Conservation (phyloP, 2,797 vertebrate genomes). For the Atherinosoma microstoma region DNA sequence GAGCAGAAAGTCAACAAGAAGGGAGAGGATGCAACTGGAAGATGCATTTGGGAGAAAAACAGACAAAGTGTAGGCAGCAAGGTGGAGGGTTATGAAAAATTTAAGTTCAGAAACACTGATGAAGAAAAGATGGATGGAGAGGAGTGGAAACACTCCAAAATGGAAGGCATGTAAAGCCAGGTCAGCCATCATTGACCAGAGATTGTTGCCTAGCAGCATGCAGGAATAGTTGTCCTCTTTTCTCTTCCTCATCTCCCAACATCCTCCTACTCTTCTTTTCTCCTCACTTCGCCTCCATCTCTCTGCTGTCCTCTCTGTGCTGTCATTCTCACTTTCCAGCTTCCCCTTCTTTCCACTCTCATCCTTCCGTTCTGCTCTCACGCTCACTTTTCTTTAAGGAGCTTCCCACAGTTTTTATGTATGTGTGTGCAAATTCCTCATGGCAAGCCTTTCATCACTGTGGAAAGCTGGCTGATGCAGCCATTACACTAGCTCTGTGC, state of each 20-base stretch:
- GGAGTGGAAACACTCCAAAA: conserved; percentile 42
- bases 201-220: conserved; percentile 70
- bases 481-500: conserved; percentile 66
- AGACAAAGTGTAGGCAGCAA: conserved; percentile 20
- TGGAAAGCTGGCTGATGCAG: conserved; percentile 72
- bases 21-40: conserved; percentile 4
- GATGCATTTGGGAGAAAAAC: conserved; percentile 15
- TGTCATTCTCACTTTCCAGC: conserved; percentile 14
- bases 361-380: conserved; percentile 21
- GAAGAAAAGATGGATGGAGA: conserved; percentile 12
- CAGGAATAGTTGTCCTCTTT: conserved; percentile 29
- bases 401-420: conserved; percentile 26
- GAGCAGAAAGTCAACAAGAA: conserved; percentile 15
- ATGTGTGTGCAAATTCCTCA: conserved; percentile 43
- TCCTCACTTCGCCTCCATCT: conserved; percentile 17
- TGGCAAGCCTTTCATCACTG: conserved; percentile 65
- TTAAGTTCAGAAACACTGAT: conserved; percentile 27
- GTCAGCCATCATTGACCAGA: conserved; percentile 64
- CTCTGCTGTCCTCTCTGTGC: neutral
- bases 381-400: conserved; percentile 27
- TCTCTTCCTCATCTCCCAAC: conserved; percentile 21
- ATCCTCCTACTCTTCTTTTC: conserved; percentile 31
- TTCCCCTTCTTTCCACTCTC: conserved; percentile 2
- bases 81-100: conserved; percentile 57
- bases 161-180: conserved; percentile 58